Evolutionary conservation across 2,797 vertebrate species (phyloP).

Genomic region (Alca torda): DNA sequence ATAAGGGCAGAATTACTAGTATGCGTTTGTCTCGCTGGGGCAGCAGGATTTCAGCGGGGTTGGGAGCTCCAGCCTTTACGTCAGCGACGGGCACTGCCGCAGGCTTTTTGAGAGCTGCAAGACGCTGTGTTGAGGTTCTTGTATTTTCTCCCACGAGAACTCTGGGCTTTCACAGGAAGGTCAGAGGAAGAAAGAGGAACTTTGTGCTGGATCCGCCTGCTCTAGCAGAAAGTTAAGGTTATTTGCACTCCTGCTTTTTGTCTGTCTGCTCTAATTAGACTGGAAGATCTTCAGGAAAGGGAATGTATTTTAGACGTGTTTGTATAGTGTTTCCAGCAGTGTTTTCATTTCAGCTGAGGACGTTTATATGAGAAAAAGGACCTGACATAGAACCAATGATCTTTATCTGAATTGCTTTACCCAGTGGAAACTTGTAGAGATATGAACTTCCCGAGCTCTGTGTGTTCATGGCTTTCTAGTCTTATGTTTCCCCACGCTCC

Average conservation of each 20-base stretch:
- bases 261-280: neutral
- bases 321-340: neutral
- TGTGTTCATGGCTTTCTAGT: neutral
- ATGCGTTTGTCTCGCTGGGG: neutral
- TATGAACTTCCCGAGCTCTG: neutral
- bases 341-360: neutral
- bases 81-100: neutral
- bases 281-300: neutral
- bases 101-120: neutral
- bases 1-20: neutral
- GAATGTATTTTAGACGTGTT: neutral
- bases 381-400: neutral
- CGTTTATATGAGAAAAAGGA: neutral
- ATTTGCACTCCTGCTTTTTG: neutral
- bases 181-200: neutral
- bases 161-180: neutral
- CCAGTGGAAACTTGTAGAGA: neutral
- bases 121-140: neutral
- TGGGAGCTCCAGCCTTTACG: neutral
- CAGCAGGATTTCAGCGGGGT: neutral
- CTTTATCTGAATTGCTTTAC: neutral
- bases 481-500: neutral
- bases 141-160: neutral
- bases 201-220: neutral
- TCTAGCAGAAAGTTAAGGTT: neutral